Evolutionary conservation across 2,113 vertebrate species (phyloP), one percentile per base, ranked within the genome.

Genomic region (Apeltes quadracus): DNA sequence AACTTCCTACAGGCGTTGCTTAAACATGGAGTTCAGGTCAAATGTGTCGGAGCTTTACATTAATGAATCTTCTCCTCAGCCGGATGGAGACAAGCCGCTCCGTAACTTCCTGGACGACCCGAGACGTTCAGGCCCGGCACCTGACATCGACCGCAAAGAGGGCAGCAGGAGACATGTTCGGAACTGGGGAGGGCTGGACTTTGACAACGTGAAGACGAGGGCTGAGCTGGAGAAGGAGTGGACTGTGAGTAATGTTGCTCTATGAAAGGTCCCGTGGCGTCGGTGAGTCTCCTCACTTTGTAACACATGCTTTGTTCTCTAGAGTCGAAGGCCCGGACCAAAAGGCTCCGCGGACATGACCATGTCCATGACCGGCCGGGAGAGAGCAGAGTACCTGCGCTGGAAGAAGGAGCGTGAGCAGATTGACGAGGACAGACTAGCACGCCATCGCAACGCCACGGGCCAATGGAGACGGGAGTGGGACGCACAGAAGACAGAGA

Each of bases 351-450:
- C 94, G 48, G 97, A 98, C 87, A 97, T 98, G 95, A 97, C 96
- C 0, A 89, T 98, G 71, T 97, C 95, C 7, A 98, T 98, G 97
- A 98, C 97, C 0, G 97, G 97, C 14, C 93, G 96, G 20, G 96
- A 98, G 59, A 90, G 97, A 4, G 94, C 96, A 0, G 97, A 98
- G 68, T 98, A 98, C 75, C 81, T 96, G 27, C 94, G 96, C 80
- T 98, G 97, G 97, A 98, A 98, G 85, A 94, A 97, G 44, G 96
- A 98, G 78, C 92, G 97, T 0, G 96, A 97, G 20, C 93, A 94
- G 90, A 98, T 98, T 0, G 97, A 98, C 32, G 96, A 94, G 81
- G 96, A 97, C 76, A 91, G 97, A 0, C 78, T 98, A 41, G 95
- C 94, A 0, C 92, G 97, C 2, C 97, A 98, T 64, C 95, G 96